Base-by-base conservation (phyloP, 1,140 invertebrate species). In the Melanaphis sacchari region DNA sequence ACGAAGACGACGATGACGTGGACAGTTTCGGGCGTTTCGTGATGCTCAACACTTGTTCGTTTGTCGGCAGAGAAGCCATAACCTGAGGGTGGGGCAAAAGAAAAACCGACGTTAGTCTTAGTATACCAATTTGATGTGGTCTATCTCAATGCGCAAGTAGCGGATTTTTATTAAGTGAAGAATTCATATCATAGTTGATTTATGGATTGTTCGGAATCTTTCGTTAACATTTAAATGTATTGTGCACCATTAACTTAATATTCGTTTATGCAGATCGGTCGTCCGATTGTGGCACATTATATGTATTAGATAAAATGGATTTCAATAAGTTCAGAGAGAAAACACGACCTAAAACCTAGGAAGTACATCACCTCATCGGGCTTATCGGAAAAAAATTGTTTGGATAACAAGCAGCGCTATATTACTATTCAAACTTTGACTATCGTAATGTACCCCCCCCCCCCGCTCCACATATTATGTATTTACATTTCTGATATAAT, bases 11-110 rank as follows among this genome's bases (percentile, higher is more conserved):
- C 40, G 95, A 66, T 8, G 94, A 94, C 6, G 94, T 94, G 3
- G 95, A 95, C 7, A 98, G 95, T 95, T 98, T 98, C 91, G 97
- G 96, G 49, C 98, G 96, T 95, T 98, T 98, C 0, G 97, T 97
- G 0, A 98, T 96, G 95, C 97, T 97, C 21, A 98, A 95, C 1
- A 98, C 97, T 95, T 98, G 97, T 93, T 98, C 98, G 94, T 96
- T 97, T 40, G 97, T 96, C 2, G 98, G 98, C 93, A 98, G 95
- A 1, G 97, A 97, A 0, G 98, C 97, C 94, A 98, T 95, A 8
- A 99, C 98, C 91, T 93, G n/a, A 7, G 59, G 0, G 59, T 6
- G 31, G 22, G 26, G 8, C 38, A 84, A 84, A 40, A 26, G 7
- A 84, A 84, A 84, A 84, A 40, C 24, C 9, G 6, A 8, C 21